These are phyloP conservation scores for Panthera leo DNA, from an alignment of 2,113 vertebrate genomes.

Conservation along the genomic window DNA sequence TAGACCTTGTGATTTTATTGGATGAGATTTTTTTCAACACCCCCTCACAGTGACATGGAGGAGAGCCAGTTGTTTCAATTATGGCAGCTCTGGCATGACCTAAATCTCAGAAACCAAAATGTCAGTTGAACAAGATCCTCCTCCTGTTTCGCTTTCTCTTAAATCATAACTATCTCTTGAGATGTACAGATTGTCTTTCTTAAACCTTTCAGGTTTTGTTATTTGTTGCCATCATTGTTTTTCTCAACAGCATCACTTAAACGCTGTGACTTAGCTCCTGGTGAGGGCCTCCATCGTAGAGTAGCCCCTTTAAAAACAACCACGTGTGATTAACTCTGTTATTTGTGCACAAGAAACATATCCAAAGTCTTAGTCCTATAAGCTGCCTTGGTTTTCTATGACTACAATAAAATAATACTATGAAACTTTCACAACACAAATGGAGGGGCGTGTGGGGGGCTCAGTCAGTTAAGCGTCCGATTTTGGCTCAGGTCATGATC, in stretches of 20 bases:
- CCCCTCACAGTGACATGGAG: not conserved
- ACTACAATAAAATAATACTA: constrained; percentile 75
- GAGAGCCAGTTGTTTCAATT: not conserved
- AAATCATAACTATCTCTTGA: not conserved
- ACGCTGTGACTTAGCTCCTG: constrained; percentile 43
- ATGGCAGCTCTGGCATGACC: not conserved
- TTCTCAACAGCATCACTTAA: constrained; percentile 59
- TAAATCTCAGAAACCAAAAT: not conserved
- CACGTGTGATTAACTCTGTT: constrained; percentile 67
- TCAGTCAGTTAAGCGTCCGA: too few species aligned
- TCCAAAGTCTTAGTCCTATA: constrained; percentile 67
- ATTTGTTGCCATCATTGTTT: constrained; percentile 37
- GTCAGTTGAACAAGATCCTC: not conserved
- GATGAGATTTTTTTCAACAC: not conserved
- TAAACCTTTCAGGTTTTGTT: constrained; percentile 34
- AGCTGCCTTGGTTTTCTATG: constrained; percentile 73
- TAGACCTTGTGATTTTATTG: not conserved
- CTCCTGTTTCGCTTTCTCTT: constrained; percentile 11
- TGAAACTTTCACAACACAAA: constrained; percentile 71
- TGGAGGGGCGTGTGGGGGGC: not conserved
- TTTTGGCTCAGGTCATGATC: too few species aligned
- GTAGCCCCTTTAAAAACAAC: constrained; percentile 41
- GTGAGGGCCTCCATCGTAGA: constrained; percentile 58
- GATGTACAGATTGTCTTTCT: not conserved
- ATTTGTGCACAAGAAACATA: constrained; percentile 73